Evolutionary conservation across 2,888 invertebrate species (phyloP).

Genomic region (Drosophila algonquin): DNA sequence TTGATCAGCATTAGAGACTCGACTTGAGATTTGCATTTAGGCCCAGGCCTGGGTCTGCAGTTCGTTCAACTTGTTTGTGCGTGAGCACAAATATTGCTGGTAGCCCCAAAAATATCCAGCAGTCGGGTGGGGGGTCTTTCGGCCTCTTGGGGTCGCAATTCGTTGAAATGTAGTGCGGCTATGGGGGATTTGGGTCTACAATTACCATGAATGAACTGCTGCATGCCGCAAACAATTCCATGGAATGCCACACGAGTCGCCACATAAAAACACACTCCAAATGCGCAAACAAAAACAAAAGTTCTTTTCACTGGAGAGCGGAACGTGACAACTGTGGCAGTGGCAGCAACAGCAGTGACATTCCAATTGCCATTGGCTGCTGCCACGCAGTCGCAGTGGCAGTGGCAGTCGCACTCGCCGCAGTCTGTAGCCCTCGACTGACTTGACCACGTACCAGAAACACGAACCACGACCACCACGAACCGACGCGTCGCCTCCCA

Average conservation of each 20-base stretch:
- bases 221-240: slow-evolving; percentile 59
- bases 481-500: background rate
- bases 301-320: slow-evolving; percentile 51
- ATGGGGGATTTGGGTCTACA: slow-evolving; percentile 26
- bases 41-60: slow-evolving; percentile 24
- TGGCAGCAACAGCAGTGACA: slow-evolving; percentile 32
- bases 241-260: slow-evolving; percentile 69
- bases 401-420: background rate
- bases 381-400: slow-evolving; percentile 38
- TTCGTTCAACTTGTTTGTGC: slow-evolving; percentile 67
- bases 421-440: slow-evolving; percentile 22
- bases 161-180: slow-evolving; percentile 37
- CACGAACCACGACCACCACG: slow-evolving; percentile 16
- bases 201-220: slow-evolving; percentile 70
- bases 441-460: slow-evolving; percentile 21
- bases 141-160: slow-evolving; percentile 26
- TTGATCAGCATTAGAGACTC: slow-evolving; percentile 13
- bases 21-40: slow-evolving; percentile 9
- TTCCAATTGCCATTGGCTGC: slow-evolving; percentile 41
- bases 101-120: slow-evolving; percentile 27
- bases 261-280: slow-evolving; percentile 37
- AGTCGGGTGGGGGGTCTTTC: slow-evolving; percentile 2
- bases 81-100: slow-evolving; percentile 3
- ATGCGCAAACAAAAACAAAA: slow-evolving; percentile 15
- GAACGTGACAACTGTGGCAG: slow-evolving; percentile 67